Conservation (phyloP, 2,888 invertebrate genomes). For the Nephrotoma flavescens region DNA sequence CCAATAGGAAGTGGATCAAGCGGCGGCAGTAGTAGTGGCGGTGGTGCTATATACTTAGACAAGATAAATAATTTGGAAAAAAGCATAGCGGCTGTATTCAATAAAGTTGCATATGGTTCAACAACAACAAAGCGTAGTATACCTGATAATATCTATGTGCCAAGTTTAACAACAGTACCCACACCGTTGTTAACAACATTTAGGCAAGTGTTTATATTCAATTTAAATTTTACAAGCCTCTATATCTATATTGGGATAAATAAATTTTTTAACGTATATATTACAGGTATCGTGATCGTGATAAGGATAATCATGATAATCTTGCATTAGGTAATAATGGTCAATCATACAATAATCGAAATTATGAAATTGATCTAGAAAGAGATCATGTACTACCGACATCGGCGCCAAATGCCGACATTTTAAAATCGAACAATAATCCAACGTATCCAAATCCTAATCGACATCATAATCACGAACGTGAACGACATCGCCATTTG, state of each 20-base stretch:
- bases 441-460: conserved; percentile 61
- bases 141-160: conserved; percentile 43
- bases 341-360: conserved; percentile 21
- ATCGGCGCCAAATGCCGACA: conserved; percentile 63
- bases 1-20: conserved; percentile 12
- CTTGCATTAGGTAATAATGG: not conserved
- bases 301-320: conserved; percentile 18
- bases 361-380: conserved; percentile 55
- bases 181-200: conserved; percentile 44
- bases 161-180: conserved; percentile 46
- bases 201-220: conserved; percentile 25
- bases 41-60: conserved; percentile 35
- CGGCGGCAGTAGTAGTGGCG: conserved; percentile 10
- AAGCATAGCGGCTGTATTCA: conserved; percentile 50
- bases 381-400: conserved; percentile 59
- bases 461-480: conserved; percentile 33
- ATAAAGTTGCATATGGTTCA: conserved; percentile 52
- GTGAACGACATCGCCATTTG: conserved; percentile 24
- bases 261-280: not conserved
- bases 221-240: not conserved
- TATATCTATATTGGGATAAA: too few species aligned
- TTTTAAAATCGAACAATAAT: conserved; percentile 61
- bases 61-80: conserved; percentile 44
- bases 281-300: conserved; percentile 10
- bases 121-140: conserved; percentile 53